Evolutionary conservation across 30 jellyfish, hydroid and myxozoan species (phyloP).

Genomic region (Chironex yamaguchii): DNA sequence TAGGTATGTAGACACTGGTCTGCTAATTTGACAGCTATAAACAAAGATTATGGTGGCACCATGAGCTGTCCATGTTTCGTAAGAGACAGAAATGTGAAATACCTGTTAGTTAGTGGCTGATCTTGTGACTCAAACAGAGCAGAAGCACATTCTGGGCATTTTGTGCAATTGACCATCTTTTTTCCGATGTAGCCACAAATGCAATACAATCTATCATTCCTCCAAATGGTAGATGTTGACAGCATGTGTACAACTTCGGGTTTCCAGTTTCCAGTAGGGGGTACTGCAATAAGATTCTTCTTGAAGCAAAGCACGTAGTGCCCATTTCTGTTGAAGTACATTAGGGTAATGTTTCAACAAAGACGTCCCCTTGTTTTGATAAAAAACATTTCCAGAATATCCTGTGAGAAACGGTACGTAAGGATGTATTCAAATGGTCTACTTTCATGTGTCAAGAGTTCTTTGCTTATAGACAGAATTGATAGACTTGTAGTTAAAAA

Average conservation of each 20-base stretch:
- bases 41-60: too few relatives aligned
- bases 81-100: too few relatives aligned
- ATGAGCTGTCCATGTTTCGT: too few relatives aligned
- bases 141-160: constrained; percentile 39
- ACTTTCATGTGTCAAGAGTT: not conserved
- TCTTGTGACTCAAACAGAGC: constrained; percentile 30
- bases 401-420: constrained; percentile 54
- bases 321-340: constrained; percentile 28
- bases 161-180: not conserved
- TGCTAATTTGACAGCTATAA: too few relatives aligned
- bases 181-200: constrained; percentile 28
- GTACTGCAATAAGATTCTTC: constrained; percentile 36
- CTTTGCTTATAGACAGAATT: not conserved
- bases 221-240: constrained; percentile 20
- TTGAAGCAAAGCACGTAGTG: constrained; percentile 41
- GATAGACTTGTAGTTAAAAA: not conserved
- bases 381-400: constrained; percentile 55
- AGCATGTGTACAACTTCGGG: constrained; percentile 25
- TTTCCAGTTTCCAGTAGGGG: constrained; percentile 7
- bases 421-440: constrained; percentile 8
- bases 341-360: constrained; percentile 65
- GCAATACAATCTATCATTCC: constrained; percentile 18
- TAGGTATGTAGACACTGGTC: too few relatives aligned
- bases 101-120: too few relatives aligned
- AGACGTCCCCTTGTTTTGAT: constrained; percentile 53